Evolutionary conservation across 2,797 vertebrate genomes (phyloP).

Genomic region (Hozukius guyotensis): DNA sequence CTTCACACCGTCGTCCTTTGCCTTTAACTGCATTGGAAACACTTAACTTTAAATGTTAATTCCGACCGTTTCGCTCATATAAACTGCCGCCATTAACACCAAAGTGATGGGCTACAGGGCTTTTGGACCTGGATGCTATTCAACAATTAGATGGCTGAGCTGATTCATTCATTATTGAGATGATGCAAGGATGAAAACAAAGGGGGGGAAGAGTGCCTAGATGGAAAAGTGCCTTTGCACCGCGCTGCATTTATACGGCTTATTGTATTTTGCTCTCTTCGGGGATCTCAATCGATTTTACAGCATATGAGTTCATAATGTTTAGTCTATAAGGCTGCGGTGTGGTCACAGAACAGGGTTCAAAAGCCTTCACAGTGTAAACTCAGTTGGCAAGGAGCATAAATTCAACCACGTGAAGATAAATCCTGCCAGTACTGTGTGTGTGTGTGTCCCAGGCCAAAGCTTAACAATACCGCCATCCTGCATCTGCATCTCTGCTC

Average conservation of each 20-base stretch:
- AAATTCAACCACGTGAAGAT: conserved; percentile 20
- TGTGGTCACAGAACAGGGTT: conserved; percentile 12
- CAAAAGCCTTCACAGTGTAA: conserved; percentile 4
- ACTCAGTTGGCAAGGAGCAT: conserved; percentile 6
- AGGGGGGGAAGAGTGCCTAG: neutral
- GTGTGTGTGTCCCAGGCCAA: neutral
- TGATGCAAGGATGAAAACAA: conserved; percentile 4
- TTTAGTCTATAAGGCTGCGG: conserved; percentile 28
- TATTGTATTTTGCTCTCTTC: conserved; percentile 31
- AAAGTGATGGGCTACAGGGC: neutral
- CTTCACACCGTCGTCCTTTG: neutral
- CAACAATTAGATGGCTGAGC: conserved; percentile 7
- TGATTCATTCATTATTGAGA: conserved; percentile 22
- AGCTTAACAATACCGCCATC: neutral
- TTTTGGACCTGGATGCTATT: conserved; percentile 1
- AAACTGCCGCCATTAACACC: conserved; percentile 1
- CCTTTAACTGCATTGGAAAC: neutral
- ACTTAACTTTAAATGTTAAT: conserved; percentile 3
- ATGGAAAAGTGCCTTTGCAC: conserved; percentile 8
- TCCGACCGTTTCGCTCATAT: neutral
- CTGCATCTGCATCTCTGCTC: neutral
- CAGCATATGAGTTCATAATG: conserved; percentile 35
- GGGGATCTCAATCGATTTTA: conserved; percentile 48
- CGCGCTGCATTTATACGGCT: neutral
- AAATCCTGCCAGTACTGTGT: neutral